These are phyloP conservation scores for Anolis carolinensis DNA, from an alignment of 2,113 vertebrate species.

Conservation along the genomic window DNA sequence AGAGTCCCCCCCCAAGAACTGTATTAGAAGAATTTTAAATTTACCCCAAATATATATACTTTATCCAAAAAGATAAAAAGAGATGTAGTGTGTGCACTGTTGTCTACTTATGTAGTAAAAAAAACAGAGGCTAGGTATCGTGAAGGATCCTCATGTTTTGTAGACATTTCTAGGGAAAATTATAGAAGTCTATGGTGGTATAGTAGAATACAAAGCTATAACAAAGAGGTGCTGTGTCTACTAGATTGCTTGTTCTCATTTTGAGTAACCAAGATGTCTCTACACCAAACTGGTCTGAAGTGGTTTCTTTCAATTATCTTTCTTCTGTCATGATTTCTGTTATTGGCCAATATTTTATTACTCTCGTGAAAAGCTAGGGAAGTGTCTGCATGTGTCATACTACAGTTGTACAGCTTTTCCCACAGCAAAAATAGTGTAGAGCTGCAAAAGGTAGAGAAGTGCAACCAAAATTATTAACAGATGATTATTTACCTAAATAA, in stretches of 20 bases:
- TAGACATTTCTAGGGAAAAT: neutral
- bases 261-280: neutral
- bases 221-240: neutral
- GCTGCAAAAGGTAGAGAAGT: neutral
- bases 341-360: neutral
- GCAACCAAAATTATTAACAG: neutral
- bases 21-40: neutral
- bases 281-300: neutral
- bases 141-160: neutral
- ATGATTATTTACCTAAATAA: neutral
- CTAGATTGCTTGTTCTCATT: neutral
- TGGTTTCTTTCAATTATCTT: neutral
- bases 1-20: neutral
- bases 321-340: neutral
- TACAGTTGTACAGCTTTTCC: neutral
- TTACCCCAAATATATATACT: neutral
- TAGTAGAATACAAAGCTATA: neutral
- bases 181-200: neutral
- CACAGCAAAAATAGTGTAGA: neutral
- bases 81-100: slow-evolving; percentile 30
- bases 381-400: neutral
- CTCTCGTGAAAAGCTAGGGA: neutral
- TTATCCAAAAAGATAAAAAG: neutral
- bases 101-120: slow-evolving; percentile 39
- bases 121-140: slow-evolving; percentile 13